Conservation (phyloP, 53 echinoderm and acorn worm genomes). For the Paelopatides confundens region DNA sequence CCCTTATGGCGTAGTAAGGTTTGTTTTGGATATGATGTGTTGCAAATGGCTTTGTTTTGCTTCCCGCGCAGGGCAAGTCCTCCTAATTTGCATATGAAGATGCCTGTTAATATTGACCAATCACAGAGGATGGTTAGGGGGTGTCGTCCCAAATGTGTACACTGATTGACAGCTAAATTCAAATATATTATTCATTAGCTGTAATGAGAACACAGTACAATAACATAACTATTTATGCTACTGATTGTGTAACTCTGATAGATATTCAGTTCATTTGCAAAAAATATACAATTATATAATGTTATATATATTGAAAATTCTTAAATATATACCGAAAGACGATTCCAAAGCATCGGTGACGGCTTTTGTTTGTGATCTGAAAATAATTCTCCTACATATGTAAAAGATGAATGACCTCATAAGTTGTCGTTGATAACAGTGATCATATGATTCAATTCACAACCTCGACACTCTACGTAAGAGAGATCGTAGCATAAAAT, state of each 20-base stretch:
- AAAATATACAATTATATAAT: too few relatives aligned
- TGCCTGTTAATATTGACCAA: slow-evolving; percentile 67
- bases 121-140: slow-evolving; percentile 36
- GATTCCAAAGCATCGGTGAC: not conserved
- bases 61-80: slow-evolving; percentile 52
- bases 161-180: slow-evolving; percentile 65
- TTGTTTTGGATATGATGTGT: slow-evolving; percentile 62
- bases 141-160: slow-evolving; percentile 34
- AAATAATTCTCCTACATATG: not conserved
- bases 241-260: not conserved
- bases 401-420: slow-evolving; percentile 51
- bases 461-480: not conserved
- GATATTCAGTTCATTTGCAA: too few relatives aligned
- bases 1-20: slow-evolving; percentile 96
- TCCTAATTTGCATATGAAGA: slow-evolving; percentile 78
- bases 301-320: too few relatives aligned
- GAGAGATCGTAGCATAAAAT: too few relatives aligned
- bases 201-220: slow-evolving; percentile 9
- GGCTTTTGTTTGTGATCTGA: not conserved
- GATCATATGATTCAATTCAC: slow-evolving; percentile 54
- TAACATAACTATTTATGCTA: not conserved
- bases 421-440: slow-evolving; percentile 8
- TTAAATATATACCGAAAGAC: too few relatives aligned
- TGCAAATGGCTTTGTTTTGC: slow-evolving; percentile 88
- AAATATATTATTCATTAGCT: slow-evolving; percentile 11